These are phyloP conservation scores for Haliaeetus leucogaster DNA, from an alignment of 2,113 vertebrate species.

Conservation along the genomic window DNA sequence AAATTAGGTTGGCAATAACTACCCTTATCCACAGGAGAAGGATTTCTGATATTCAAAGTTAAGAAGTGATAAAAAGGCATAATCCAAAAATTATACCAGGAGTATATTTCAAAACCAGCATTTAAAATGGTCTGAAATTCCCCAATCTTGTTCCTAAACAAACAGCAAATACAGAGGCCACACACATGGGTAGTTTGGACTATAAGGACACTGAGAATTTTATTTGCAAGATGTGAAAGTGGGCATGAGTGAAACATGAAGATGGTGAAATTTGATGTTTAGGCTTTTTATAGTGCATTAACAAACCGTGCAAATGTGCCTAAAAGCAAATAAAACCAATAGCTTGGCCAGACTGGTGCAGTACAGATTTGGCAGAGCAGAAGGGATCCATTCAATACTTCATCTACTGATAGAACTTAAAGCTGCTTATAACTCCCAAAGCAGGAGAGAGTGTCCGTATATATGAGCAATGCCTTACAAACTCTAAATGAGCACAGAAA, in stretches of 20 bases:
- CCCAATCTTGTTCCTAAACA: not conserved
- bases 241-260: not conserved
- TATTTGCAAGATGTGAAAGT: not conserved
- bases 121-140: not conserved
- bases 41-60: conserved; percentile 23
- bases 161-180: not conserved
- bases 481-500: not conserved
- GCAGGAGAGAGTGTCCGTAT: not conserved
- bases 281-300: conserved; percentile 24
- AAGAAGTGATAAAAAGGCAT: conserved; percentile 46
- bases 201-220: not conserved
- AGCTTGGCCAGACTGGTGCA: conserved; percentile 36
- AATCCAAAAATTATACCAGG: conserved; percentile 9
- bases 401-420: not conserved
- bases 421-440: conserved; percentile 10
- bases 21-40: not conserved
- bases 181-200: not conserved
- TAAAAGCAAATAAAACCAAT: conserved; percentile 16
- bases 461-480: not conserved
- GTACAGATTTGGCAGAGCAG: not conserved
- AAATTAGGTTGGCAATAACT: conserved; percentile 39
- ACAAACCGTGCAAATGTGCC: conserved; percentile 41
- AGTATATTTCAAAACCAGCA: not conserved
- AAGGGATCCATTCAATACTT: not conserved
- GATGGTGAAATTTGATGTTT: not conserved